Evolutionary conservation across 2,113 vertebrate species (phyloP), one percentile per base, ranked within the genome.

Genomic region (Gobio gobio): DNA sequence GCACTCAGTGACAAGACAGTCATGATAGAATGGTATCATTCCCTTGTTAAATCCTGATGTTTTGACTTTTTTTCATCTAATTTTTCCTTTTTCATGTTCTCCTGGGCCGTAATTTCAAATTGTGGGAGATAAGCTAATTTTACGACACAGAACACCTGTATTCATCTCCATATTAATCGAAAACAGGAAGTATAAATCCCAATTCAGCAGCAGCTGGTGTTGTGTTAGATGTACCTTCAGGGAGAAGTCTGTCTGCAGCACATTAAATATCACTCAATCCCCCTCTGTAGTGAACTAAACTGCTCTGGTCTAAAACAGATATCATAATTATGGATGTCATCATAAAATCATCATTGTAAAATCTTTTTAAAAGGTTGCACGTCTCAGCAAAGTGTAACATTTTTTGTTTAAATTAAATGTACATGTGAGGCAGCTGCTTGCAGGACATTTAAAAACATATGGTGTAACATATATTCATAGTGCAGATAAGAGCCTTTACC

Each of bases 81-180:
- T 79, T 51, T 63, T 73, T 47, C 68, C 29, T 66, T 88, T 86
- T 90, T 74, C 91, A 56, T 93, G 90, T 89, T 80, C 86, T 84
- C 82, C 86, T 86, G 86, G 91, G 86, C n/a, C 90, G 90, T 93
- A 94, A 94, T 93, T 95, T 93, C 94, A 95, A 94, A 94, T 94
- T 95, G 92, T 91, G 91, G 91, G 93, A 93, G 91, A 93, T 93
- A 93, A 94, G 92, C 93, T 94, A 94, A 95, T 95, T 95, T 94
- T 94, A 94, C 89, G 90, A 94, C 93, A 90, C 89, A 86, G 90
- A 92, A 91, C 93, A 94, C 94, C 93, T 93, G 93, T 94, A 94
- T 94, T 95, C 93, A 95, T 94, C 93, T 94, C 93, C 94, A 95
- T 95, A 94, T 94, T 95, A 94, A 95, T 94, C 93, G 94, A 95